Conservation (phyloP, 2,888 invertebrate species). For the Cosmopolites sordidus region DNA sequence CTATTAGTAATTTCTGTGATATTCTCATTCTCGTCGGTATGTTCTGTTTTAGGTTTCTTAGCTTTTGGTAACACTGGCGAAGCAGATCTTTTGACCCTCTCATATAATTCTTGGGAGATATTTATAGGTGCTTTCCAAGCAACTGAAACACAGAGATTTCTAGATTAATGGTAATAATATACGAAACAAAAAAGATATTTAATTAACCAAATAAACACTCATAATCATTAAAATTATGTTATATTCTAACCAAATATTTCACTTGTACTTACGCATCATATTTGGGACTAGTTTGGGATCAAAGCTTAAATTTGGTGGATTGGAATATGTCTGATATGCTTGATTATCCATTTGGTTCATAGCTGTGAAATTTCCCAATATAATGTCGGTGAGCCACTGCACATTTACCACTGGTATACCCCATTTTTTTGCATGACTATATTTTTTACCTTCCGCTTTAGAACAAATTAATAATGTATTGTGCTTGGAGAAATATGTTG, state of each 20-base stretch:
- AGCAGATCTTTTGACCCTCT: conserved; percentile 72
- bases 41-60: conserved; percentile 52
- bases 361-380: conserved; percentile 82
- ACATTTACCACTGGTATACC: conserved; percentile 87
- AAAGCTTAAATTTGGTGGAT: conserved; percentile 71
- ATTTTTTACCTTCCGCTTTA: conserved; percentile 84
- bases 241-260: too few relatives aligned
- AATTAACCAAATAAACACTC: too few relatives aligned
- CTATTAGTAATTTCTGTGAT: conserved; percentile 29
- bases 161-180: too few relatives aligned
- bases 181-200: too few relatives aligned
- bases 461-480: conserved; percentile 74
- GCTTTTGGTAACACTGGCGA: conserved; percentile 53
- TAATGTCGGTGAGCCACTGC: conserved; percentile 88
- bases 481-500: conserved; percentile 72
- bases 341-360: conserved; percentile 75
- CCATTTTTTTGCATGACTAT: conserved; percentile 87
- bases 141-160: conserved; percentile 51
- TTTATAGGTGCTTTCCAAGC: conserved; percentile 93
- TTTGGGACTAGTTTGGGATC: conserved; percentile 83
- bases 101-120: conserved; percentile 81
- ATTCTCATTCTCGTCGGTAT: conserved; percentile 40
- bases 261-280: conserved; percentile 73
- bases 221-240: too few relatives aligned
- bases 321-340: conserved; percentile 83